phyloP scores from a whole-genome alignment of 2,888 invertebrate genomes.

The Rhodophaea formosa region DNA sequence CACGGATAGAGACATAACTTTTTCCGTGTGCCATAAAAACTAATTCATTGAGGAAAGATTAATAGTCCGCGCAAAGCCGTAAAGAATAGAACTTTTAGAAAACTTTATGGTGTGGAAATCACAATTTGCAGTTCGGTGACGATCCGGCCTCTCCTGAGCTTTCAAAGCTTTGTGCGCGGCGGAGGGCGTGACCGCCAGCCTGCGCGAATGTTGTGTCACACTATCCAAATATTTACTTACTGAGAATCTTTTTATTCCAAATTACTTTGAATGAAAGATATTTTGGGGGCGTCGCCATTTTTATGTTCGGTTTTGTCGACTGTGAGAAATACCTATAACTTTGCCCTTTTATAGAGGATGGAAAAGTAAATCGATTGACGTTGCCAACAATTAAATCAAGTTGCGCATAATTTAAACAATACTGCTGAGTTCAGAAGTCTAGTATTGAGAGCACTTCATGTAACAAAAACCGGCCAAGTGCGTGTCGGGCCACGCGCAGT shows the following conservation, averaged over 20 bases:
- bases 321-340: no score
- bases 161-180: slow-evolving; percentile 46
- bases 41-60: slow-evolving; percentile 66
- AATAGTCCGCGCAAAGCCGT: slow-evolving; percentile 50
- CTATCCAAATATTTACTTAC: slow-evolving; percentile 78
- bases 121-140: slow-evolving; percentile 74
- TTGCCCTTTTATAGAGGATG: no score
- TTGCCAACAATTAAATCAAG: no score
- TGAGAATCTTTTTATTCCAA: slow-evolving; percentile 50
- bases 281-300: slow-evolving; percentile 17
- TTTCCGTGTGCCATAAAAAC: slow-evolving; percentile 49
- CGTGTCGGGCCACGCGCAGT: no score
- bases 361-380: no score
- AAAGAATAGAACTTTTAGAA: slow-evolving; percentile 49
- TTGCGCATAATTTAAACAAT: no score
- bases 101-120: slow-evolving; percentile 76
- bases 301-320: not conserved
- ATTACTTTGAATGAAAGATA: slow-evolving; percentile 21
- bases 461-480: no score
- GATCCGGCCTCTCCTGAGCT: slow-evolving; percentile 30
- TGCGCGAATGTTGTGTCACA: slow-evolving; percentile 62
- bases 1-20: slow-evolving; percentile 44
- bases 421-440: no score
- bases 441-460: no score
- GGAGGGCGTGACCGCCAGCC: slow-evolving; percentile 72